phyloP scores from a whole-genome alignment of 2,888 invertebrate genomes.

The Plagodis pulveraria region DNA sequence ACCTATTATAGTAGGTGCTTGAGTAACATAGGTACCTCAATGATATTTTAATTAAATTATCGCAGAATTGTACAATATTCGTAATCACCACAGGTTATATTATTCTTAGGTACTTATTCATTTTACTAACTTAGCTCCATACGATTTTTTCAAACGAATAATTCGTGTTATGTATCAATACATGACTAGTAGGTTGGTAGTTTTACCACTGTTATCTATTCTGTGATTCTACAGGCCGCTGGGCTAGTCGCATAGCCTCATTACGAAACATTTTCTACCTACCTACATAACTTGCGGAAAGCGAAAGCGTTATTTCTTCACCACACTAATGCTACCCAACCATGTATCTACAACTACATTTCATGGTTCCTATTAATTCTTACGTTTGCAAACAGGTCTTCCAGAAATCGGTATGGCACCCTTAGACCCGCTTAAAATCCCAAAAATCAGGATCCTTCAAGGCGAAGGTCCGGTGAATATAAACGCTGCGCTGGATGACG shows the following conservation, averaged over 20 bases:
- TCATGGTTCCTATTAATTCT: slow-evolving; percentile 2
- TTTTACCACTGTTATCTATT: too few relatives aligned
- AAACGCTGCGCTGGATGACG: slow-evolving; percentile 88
- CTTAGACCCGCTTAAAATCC: slow-evolving; percentile 87
- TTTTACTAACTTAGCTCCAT: too few relatives aligned
- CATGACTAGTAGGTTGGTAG: slow-evolving; percentile 23
- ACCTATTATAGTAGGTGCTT: too few relatives aligned
- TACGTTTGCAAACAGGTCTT: slow-evolving; percentile 63
- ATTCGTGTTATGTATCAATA: too few relatives aligned
- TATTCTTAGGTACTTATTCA: too few relatives aligned
- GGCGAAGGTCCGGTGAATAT: slow-evolving; percentile 89
- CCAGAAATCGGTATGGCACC: slow-evolving; percentile 86
- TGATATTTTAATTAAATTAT: too few relatives aligned
- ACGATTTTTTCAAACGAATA: too few relatives aligned
- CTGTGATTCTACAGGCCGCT: slow-evolving; percentile 60
- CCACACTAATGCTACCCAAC: slow-evolving; percentile 60
- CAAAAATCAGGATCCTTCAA: slow-evolving; percentile 87
- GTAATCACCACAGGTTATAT: too few relatives aligned
- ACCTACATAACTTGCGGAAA: slow-evolving; percentile 74
- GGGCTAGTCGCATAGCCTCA: slow-evolving; percentile 75
- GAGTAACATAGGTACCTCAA: too few relatives aligned
- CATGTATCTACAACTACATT: slow-evolving; percentile 42
- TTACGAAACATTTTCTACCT: slow-evolving; percentile 74
- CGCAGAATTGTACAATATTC: too few relatives aligned
- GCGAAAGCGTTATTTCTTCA: slow-evolving; percentile 83